Percentiles rank a stretch among this genome's conserved stretches.
Evolutionary conservation across 2,113 vertebrate genomes (phyloP).

Genomic region (Gymnocephalus cernua): DNA sequence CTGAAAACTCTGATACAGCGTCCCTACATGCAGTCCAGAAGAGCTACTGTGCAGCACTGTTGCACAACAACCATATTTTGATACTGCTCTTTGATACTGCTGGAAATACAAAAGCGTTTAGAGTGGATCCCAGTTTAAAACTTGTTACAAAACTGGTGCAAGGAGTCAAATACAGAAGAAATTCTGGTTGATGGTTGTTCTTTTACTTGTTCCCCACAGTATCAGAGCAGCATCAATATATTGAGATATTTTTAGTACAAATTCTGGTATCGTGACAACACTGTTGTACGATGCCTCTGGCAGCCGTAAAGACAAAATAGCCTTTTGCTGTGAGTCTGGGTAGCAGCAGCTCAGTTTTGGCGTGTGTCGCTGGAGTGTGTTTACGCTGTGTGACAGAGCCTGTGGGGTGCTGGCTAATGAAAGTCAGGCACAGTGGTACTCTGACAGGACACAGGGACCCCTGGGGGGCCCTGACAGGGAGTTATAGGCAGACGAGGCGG

Average conservation of each 20-base stretch:
- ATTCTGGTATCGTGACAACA: constrained; percentile 16
- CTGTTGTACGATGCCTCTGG: constrained; percentile 17
- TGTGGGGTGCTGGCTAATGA: constrained; percentile 75
- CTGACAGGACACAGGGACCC: constrained; percentile 70
- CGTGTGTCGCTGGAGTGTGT: constrained; percentile 51
- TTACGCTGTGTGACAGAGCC: constrained; percentile 68
- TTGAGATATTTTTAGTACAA: neutral
- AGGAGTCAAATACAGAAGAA: neutral
- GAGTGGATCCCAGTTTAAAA: constrained; percentile 7
- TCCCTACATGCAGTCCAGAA: neutral
- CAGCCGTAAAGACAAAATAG: constrained; percentile 25
- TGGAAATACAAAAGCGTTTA: neutral
- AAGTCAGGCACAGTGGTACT: constrained; percentile 73
- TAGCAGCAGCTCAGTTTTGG: constrained; percentile 26
- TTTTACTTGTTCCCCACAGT: neutral
- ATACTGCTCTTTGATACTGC: constrained; percentile 5
- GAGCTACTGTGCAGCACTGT: constrained; percentile 17
- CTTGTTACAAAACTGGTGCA: neutral
- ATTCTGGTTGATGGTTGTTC: neutral
- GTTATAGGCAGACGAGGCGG: constrained; percentile 41
- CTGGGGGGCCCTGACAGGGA: constrained; percentile 54
- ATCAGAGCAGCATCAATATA: neutral
- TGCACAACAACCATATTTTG: constrained; percentile 8
- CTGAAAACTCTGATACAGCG: neutral
- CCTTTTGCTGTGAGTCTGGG: constrained; percentile 33